phyloP scores from a whole-genome alignment of 2,113 vertebrate genomes.

The Notechis scutatus region DNA sequence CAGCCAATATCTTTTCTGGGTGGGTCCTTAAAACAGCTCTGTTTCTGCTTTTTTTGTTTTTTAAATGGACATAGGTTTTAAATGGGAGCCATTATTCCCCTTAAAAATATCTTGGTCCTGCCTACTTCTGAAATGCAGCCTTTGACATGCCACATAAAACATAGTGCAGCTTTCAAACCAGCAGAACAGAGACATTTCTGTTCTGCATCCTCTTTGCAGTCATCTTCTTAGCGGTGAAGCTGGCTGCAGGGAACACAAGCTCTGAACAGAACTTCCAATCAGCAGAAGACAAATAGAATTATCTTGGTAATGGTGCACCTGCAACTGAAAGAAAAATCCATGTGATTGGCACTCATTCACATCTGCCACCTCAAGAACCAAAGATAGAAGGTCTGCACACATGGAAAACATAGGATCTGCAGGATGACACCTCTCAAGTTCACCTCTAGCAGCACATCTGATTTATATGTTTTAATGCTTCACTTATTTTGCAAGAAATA shows the following conservation, averaged over 20 bases:
- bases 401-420: background rate
- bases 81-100: background rate
- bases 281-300: background rate
- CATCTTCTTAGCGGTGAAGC: background rate
- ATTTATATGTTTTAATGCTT: background rate
- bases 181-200: background rate
- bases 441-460: constrained; percentile 33
- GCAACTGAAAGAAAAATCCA: background rate
- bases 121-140: background rate
- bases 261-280: background rate
- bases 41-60: background rate
- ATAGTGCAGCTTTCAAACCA: background rate
- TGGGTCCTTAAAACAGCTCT: background rate
- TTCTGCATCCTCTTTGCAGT: background rate
- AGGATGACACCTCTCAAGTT: background rate
- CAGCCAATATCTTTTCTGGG: background rate
- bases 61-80: background rate
- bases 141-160: background rate
- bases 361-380: background rate
- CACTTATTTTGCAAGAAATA: background rate
- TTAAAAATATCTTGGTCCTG: background rate
- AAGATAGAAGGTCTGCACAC: background rate
- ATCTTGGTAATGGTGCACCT: background rate
- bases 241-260: background rate
- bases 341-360: background rate